A percentile compares a stretch with the other conserved stretches of the same genome.
Evolutionary conservation across 2,113 vertebrate genomes (phyloP).

Genomic region (Stomatorhinus ivindoensis): DNA sequence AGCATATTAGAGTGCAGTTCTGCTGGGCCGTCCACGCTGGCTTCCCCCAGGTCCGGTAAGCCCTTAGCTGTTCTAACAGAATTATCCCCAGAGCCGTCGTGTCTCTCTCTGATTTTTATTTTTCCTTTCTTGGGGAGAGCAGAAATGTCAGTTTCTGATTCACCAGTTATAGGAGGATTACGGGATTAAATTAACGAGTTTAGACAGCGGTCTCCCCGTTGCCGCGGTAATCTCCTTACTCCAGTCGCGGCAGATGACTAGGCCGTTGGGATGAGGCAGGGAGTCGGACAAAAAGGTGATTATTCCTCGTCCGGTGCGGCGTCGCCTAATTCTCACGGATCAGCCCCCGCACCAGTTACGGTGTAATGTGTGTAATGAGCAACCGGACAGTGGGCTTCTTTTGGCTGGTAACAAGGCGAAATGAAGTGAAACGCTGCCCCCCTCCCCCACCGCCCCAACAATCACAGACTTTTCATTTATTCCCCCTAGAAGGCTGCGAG

Average conservation of each 20-base stretch:
- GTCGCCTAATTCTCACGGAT: constrained; percentile 22
- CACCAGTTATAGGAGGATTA: constrained; percentile 50
- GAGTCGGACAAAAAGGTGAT: constrained; percentile 35
- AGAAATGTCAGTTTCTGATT: constrained; percentile 53
- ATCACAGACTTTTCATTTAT: constrained; percentile 27
- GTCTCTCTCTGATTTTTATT: constrained; percentile 29
- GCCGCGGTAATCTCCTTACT: constrained; percentile 57
- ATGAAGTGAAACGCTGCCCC: background rate
- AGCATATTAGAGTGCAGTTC: constrained; percentile 2
- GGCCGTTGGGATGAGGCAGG: constrained; percentile 36
- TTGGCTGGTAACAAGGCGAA: background rate
- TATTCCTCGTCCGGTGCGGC: constrained; percentile 39
- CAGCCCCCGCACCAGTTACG: constrained; percentile 18
- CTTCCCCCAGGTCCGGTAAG: constrained; percentile 9
- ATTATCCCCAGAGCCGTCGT: constrained; percentile 26
- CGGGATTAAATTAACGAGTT: constrained; percentile 57
- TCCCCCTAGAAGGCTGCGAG: constrained; percentile 31
- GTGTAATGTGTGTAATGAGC: constrained; percentile 22
- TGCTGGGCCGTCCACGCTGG: background rate
- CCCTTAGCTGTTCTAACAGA: constrained; percentile 21
- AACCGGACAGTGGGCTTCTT: constrained; percentile 13
- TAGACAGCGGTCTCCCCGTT: constrained; percentile 53
- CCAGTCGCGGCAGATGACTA: constrained; percentile 49
- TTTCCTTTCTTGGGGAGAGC: constrained; percentile 47
- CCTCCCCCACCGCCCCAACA: background rate